Evolutionary conservation across 1,140 invertebrate genomes (phyloP).

Genomic region (Wiebesia pumilae): DNA sequence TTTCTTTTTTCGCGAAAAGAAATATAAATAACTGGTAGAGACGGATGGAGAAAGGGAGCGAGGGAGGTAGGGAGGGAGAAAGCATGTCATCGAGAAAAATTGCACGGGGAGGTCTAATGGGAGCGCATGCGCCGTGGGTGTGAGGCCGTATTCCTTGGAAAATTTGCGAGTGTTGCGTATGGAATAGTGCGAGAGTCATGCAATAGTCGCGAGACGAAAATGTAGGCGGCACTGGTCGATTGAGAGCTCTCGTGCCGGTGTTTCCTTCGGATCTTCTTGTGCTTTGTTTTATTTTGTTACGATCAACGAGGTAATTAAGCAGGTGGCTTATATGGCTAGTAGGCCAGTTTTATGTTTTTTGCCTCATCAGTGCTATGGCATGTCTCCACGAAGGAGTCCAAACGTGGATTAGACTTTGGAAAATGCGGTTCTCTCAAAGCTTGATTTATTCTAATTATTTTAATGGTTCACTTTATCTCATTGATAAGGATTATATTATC

Average conservation of each 20-base stretch:
- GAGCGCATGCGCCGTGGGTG: too few relatives aligned
- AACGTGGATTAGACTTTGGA: background rate
- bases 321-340: background rate
- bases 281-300: background rate
- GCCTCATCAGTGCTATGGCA: background rate
- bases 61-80: background rate
- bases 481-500: background rate
- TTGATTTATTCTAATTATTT: constrained; percentile 1
- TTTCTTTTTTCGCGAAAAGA: too few relatives aligned
- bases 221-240: background rate
- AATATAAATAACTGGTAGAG: too few relatives aligned
- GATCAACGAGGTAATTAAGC: background rate
- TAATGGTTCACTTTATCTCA: background rate
- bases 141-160: background rate
- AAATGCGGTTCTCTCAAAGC: background rate
- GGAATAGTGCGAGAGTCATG: background rate
- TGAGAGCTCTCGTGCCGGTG: background rate
- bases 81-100: background rate
- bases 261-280: background rate
- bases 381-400: background rate
- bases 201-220: background rate
- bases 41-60: background rate
- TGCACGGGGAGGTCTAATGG: background rate
- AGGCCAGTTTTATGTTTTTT: background rate
- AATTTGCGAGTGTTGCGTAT: background rate